Evolutionary conservation across 2,113 vertebrate species (phyloP), one percentile per base, ranked within the genome.

Genomic region (Microcebus murinus): DNA sequence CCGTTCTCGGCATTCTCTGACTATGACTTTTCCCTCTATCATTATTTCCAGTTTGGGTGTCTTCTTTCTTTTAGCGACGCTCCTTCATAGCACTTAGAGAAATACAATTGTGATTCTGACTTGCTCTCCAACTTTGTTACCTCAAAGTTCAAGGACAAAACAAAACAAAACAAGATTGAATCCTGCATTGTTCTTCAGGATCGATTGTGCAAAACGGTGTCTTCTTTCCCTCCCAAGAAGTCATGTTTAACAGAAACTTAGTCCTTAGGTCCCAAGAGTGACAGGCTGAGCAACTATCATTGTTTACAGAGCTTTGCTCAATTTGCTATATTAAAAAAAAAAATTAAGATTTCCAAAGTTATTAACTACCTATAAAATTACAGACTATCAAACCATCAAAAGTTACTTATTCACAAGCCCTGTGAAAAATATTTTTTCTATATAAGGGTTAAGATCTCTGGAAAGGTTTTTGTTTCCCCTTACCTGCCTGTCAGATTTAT

Each of bases 21-120:
- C 94, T 96, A 94, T 96, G 97, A 95, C 97, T 97, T 98, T 97
- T 97, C 97, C 97, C 96, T 98, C 98, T 95, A 36, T 89, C 96
- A 63, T 97, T 97, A 97, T 91, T 94, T 97, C 96, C 83, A 65
- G 94, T 93, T 93, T 93, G 90, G 36, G 1, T 42, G 68, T 86
- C 85, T 87, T 83, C 70, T 96, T 97, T 83, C 61, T 93, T 89
- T 80, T 20, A 84, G 27, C 36, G 34, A 36, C 21, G 3, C 27
- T 45, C 59, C 65, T 76, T 93, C 82, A 12, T 42, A 76, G 70
- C 59, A n/a, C 25, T 39, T 65, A 52, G 23, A 39, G 31, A 1
- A 15, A 42, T 31, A 34, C 31, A 23, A 52, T 79, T 52, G 57
- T 1, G 45, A 74, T 34, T 83, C 87, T 61, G 68, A 61, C 31